phyloP scores from a whole-genome alignment of 2,113 vertebrate species.

The Amphiprion ocellaris region DNA sequence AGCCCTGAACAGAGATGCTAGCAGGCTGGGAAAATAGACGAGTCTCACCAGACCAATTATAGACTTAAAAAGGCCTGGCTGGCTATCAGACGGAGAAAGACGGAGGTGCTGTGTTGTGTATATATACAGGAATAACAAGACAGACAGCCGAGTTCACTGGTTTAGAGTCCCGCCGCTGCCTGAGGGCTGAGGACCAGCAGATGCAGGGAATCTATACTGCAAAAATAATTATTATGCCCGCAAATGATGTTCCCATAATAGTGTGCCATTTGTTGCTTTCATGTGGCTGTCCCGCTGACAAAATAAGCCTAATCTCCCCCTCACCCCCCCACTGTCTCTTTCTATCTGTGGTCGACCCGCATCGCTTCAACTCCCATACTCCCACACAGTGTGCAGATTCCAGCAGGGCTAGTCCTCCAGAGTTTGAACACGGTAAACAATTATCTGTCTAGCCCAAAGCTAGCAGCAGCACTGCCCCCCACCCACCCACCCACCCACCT shows the following conservation, averaged over 20 bases:
- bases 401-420: constrained; percentile 83
- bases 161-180: constrained; percentile 62
- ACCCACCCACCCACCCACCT: background rate
- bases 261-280: constrained; percentile 84
- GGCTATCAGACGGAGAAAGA: constrained; percentile 64
- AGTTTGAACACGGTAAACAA: constrained; percentile 86
- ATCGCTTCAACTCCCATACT: constrained; percentile 80
- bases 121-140: constrained; percentile 72
- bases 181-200: constrained; percentile 71
- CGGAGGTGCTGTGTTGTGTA: constrained; percentile 52
- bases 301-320: constrained; percentile 82
- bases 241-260: constrained; percentile 84
- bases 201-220: constrained; percentile 78
- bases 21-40: constrained; percentile 68
- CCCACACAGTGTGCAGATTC: constrained; percentile 85
- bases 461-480: constrained; percentile 36
- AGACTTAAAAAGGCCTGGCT: constrained; percentile 65
- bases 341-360: constrained; percentile 66
- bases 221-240: constrained; percentile 81
- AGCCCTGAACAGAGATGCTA: constrained; percentile 65
- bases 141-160: constrained; percentile 66
- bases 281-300: constrained; percentile 84
- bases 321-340: constrained; percentile 52
- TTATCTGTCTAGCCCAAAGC: constrained; percentile 84
- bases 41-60: constrained; percentile 76